Evolutionary conservation across 2,888 invertebrate genomes (phyloP).

Genomic region (Trichopoda pennipes): DNA sequence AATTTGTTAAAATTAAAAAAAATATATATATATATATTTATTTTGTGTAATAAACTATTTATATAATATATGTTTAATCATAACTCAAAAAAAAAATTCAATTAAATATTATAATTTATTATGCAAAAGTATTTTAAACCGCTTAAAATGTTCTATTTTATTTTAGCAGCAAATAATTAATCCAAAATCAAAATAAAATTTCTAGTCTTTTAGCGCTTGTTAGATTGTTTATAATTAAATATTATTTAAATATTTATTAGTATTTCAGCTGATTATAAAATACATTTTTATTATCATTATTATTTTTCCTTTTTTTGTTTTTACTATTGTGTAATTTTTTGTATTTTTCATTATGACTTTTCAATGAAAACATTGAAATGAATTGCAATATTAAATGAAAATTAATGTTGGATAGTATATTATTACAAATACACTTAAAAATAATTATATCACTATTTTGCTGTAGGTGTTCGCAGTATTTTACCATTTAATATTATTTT

Average conservation of each 20-base stretch:
- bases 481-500: neutral
- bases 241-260: conserved; percentile 61
- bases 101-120: conserved; percentile 30
- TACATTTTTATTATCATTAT: neutral
- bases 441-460: neutral
- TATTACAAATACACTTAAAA: neutral
- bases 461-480: neutral
- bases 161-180: neutral
- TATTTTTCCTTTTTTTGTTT: conserved; percentile 4
- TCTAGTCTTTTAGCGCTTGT: conserved; percentile 16
- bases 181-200: conserved; percentile 12
- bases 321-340: neutral
- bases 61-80: no score
- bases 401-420: conserved; percentile 23
- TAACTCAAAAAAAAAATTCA: conserved; percentile 5
- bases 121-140: conserved; percentile 48
- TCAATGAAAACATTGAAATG: conserved; percentile 15
- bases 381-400: conserved; percentile 50
- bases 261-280: conserved; percentile 46
- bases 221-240: conserved; percentile 38
- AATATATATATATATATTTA: no score
- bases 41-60: no score
- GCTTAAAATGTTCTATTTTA: conserved; percentile 39
- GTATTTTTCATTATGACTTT: conserved; percentile 5
- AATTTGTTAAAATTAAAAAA: no score